phyloP scores from a whole-genome alignment of 2,113 vertebrate species.

The Colossoma macropomum region DNA sequence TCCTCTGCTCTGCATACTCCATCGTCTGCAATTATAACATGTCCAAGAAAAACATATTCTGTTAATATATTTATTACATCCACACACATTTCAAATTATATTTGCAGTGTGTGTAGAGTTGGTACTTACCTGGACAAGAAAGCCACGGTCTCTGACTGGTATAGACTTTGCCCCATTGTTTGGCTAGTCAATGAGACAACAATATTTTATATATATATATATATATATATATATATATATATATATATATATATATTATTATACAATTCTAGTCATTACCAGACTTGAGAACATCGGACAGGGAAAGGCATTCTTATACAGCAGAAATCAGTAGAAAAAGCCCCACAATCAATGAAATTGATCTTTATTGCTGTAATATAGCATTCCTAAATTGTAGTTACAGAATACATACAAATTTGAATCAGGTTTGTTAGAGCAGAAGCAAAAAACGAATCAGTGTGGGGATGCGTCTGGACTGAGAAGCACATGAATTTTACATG shows the following conservation, averaged over 20 bases:
- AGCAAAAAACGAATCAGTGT: too few relatives aligned
- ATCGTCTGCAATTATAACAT: conserved; percentile 78
- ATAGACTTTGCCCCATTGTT: conserved; percentile 86
- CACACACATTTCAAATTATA: not conserved
- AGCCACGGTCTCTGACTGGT: conserved; percentile 84
- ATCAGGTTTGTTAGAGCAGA: too few relatives aligned
- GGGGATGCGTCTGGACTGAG: too few relatives aligned
- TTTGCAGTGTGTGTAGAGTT: not conserved
- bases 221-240: too few relatives aligned
- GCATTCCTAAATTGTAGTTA: too few relatives aligned
- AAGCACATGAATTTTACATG: too few relatives aligned
- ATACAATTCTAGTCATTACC: not conserved
- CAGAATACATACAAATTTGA: too few relatives aligned
- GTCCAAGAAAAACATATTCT: not conserved
- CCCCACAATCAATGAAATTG: too few relatives aligned
- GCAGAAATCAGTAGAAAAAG: not conserved
- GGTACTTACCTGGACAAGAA: conserved; percentile 86
- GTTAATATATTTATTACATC: not conserved
- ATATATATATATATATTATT: too few relatives aligned
- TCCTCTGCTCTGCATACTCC: conserved; percentile 89
- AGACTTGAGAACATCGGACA: not conserved
- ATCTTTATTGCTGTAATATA: too few relatives aligned
- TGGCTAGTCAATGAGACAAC: conserved; percentile 73
- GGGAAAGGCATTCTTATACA: not conserved
- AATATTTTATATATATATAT: too few relatives aligned